A percentile compares a stretch with the other conserved stretches of the same genome.
Evolutionary conservation across 2,888 invertebrate genomes (phyloP).

Genomic region (Trilocha varians): DNA sequence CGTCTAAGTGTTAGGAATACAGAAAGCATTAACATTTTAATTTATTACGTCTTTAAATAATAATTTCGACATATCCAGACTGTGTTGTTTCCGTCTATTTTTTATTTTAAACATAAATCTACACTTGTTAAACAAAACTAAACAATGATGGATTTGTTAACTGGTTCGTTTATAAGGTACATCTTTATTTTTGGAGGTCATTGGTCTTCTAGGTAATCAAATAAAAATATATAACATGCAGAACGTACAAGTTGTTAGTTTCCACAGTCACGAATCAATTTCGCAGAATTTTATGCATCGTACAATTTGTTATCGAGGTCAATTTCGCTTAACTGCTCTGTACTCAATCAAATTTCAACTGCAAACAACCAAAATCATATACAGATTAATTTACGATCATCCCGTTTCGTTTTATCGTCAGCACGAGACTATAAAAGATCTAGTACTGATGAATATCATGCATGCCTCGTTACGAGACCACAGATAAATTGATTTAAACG

Average conservation of each 20-base stretch:
- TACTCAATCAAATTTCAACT: not conserved
- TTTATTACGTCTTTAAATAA: conserved; percentile 35
- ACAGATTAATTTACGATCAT: conserved; percentile 5
- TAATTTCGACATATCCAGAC: conserved; percentile 21
- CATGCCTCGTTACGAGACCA: conserved; percentile 7
- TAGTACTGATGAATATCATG: conserved; percentile 5
- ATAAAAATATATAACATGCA: too few species aligned
- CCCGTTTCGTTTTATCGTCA: conserved; percentile 4
- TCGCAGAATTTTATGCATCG: too few species aligned
- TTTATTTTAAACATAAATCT: not conserved
- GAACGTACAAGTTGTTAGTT: too few species aligned
- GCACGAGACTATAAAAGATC: conserved; percentile 1
- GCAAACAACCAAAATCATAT: conserved; percentile 1
- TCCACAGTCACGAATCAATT: too few species aligned
- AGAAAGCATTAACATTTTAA: conserved; percentile 31
- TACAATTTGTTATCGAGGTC: too few species aligned
- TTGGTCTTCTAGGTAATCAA: too few species aligned
- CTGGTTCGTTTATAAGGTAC: too few species aligned
- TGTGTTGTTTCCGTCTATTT: not conserved
- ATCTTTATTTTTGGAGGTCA: too few species aligned
- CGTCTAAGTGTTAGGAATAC: conserved; percentile 37
- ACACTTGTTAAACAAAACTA: too few species aligned
- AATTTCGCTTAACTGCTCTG: too few species aligned
- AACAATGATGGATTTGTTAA: too few species aligned
- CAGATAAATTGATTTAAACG: conserved; percentile 8